These are phyloP conservation scores for Hippocampus abdominalis DNA, from an alignment of 2,113 vertebrate species.

Conservation along the genomic window DNA sequence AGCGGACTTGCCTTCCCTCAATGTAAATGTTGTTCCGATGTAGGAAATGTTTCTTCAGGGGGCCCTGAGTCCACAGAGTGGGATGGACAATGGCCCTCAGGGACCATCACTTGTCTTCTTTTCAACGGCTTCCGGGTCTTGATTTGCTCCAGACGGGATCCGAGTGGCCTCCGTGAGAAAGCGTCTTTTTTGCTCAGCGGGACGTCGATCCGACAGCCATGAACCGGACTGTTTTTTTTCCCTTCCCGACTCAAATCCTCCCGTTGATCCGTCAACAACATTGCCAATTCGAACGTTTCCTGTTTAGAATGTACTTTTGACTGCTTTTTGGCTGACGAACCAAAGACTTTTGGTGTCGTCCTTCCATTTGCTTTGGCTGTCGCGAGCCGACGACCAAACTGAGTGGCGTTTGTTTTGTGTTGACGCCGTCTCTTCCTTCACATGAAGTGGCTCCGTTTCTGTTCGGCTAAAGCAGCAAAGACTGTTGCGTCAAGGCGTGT, in stretches of 20 bases:
- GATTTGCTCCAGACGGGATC: too few species aligned
- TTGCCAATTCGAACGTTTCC: not conserved
- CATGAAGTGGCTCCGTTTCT: not conserved
- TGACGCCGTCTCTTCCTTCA: not conserved
- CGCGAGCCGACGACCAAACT: constrained; percentile 15
- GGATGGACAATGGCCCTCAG: too few species aligned
- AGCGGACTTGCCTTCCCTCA: too few species aligned
- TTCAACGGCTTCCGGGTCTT: too few species aligned
- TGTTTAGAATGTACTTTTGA: constrained; percentile 2
- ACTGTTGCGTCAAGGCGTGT: constrained; percentile 7
- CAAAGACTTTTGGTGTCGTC: constrained; percentile 20
- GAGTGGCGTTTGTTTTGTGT: constrained; percentile 9
- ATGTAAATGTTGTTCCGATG: too few species aligned
- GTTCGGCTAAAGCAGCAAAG: constrained; percentile 13
- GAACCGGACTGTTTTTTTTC: not conserved
- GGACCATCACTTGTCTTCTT: too few species aligned
- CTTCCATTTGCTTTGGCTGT: constrained; percentile 47
- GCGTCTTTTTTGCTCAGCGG: too few species aligned
- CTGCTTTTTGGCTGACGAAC: constrained; percentile 9
- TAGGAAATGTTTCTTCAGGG: too few species aligned
- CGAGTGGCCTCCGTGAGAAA: too few species aligned
- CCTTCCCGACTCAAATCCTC: not conserved
- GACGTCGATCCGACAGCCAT: not conserved
- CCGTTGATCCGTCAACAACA: not conserved
- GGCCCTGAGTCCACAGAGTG: too few species aligned